Evolutionary conservation across 2,888 invertebrate genomes (phyloP).

Genomic region (Drepanosiphum platanoidis): DNA sequence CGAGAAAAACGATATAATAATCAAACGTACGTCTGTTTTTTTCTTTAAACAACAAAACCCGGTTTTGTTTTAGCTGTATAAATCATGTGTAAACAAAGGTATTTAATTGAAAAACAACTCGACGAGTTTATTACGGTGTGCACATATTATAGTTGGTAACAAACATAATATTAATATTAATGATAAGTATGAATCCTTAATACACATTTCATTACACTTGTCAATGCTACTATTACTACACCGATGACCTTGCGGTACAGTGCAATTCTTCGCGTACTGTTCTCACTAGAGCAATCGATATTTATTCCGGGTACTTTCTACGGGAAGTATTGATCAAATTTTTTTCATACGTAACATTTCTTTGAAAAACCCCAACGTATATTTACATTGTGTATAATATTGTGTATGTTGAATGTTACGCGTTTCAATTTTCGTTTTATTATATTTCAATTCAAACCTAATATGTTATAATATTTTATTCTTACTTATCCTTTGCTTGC

Average conservation of each 20-base stretch:
- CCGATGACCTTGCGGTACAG: conserved; percentile 14
- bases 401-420: no score
- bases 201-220: conserved; percentile 10
- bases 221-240: conserved; percentile 10
- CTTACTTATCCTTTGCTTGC: no score
- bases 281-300: conserved; percentile 35
- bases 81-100: neutral
- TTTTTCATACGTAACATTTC: neutral
- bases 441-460: no score
- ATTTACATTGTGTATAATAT: no score
- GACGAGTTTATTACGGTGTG: no score
- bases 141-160: neutral
- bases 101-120: no score
- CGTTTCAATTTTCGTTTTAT: no score
- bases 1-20: no score
- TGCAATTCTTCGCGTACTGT: conserved; percentile 8
- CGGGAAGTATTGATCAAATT: neutral
- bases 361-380: neutral
- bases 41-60: neutral
- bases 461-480: no score
- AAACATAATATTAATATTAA: neutral
- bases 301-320: neutral
- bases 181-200: neutral
- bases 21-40: no score
- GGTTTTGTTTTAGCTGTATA: neutral